These are phyloP conservation scores for Eubucco bourcierii DNA, from an alignment of 2,113 vertebrate species.

Conservation along the genomic window DNA sequence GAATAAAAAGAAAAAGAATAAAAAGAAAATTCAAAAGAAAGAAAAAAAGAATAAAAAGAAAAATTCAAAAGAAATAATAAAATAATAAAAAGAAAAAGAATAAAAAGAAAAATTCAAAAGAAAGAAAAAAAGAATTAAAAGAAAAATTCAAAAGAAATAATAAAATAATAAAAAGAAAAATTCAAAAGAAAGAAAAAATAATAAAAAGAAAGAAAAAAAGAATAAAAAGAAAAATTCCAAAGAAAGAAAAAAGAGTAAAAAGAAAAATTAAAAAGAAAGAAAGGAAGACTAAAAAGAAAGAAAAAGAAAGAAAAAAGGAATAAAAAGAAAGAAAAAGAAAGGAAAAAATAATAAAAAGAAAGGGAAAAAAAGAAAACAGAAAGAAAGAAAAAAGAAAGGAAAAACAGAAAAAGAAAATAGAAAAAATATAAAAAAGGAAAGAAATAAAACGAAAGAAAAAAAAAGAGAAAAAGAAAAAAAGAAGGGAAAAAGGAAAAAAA, in stretches of 20 bases:
- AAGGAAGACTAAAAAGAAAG: not conserved
- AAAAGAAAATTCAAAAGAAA: no score
- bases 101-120: no score
- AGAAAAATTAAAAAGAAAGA: no score
- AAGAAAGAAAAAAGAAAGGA: not conserved
- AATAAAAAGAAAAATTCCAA: not conserved
- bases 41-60: not conserved
- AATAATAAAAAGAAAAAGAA: not conserved
- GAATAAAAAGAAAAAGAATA: not conserved
- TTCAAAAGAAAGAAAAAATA: not conserved
- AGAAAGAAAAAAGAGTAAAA: not conserved
- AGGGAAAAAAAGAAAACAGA: not conserved
- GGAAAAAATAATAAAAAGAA: conserved; percentile 36
- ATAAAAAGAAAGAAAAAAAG: not conserved
- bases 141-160: no score
- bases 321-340: not conserved
- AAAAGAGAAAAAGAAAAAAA: no score
- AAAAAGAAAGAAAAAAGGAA: not conserved
- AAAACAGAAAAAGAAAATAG: not conserved
- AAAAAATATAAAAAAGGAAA: no score
- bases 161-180: no score
- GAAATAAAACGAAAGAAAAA: no score
- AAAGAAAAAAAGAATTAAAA: no score
- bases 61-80: no score
- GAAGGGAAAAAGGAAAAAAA: no score